phyloP scores from a whole-genome alignment of 2,888 invertebrate genomes.

The Agrotis segetum region DNA sequence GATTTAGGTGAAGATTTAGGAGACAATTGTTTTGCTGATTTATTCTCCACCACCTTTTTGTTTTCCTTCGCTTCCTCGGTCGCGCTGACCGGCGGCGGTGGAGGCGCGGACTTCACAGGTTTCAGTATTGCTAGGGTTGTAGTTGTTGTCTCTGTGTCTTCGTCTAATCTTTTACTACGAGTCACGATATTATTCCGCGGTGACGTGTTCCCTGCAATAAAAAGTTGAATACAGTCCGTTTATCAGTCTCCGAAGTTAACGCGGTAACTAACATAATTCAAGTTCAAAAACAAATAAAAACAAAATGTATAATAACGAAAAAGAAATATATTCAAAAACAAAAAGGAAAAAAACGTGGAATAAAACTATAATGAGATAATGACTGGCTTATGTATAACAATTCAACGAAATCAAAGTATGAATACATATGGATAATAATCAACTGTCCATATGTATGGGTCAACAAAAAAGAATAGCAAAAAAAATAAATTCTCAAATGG shows the following conservation, averaged over 20 bases:
- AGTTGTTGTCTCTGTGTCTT: constrained; percentile 67
- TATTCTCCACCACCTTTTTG: constrained; percentile 63
- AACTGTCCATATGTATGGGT: constrained; percentile 20
- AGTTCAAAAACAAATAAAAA: constrained; percentile 60
- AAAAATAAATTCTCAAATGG: constrained; percentile 46
- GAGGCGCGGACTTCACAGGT: constrained; percentile 75
- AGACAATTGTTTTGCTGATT: constrained; percentile 24
- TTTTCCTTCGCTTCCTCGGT: constrained; percentile 75
- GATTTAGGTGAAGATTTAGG: constrained; percentile 39
- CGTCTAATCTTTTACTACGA: constrained; percentile 82
- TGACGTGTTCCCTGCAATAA: constrained; percentile 83
- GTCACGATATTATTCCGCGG: constrained; percentile 82
- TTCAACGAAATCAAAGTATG: constrained; percentile 38
- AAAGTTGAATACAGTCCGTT: constrained; percentile 80
- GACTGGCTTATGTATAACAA: constrained; percentile 52
- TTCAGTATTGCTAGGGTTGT: constrained; percentile 85
- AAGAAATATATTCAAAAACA: constrained; percentile 72
- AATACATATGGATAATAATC: constrained; percentile 3
- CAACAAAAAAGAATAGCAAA: constrained; percentile 41
- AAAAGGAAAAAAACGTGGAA: constrained; percentile 45
- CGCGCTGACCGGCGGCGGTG: constrained; percentile 52
- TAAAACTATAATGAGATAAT: constrained; percentile 46
- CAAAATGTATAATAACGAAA: constrained; percentile 58
- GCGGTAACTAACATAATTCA: constrained; percentile 36
- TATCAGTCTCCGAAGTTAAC: constrained; percentile 52